Percentiles rank a stretch among this genome's conserved stretches.
Conservation (phyloP, 1,140 invertebrate species). For the Calephelis nemesis region DNA sequence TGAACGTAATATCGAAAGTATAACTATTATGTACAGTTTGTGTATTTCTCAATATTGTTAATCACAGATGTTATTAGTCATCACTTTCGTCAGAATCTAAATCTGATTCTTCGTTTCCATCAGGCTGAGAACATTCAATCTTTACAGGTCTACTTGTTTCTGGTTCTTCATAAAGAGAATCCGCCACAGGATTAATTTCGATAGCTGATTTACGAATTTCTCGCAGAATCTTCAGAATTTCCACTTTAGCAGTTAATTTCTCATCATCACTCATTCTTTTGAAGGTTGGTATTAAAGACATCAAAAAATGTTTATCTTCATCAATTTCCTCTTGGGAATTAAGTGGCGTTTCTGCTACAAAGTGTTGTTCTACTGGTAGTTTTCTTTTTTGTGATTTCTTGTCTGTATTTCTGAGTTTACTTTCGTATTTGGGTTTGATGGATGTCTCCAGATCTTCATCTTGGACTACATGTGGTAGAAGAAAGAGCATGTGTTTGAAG, state of each 20-base stretch:
- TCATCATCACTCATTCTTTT: constrained; percentile 45
- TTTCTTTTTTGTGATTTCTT: neutral
- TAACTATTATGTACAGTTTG: too few relatives aligned
- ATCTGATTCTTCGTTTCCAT: constrained; percentile 17
- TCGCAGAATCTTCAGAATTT: constrained; percentile 46
- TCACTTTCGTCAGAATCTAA: constrained; percentile 26
- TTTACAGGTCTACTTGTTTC: constrained; percentile 25
- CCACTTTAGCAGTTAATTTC: constrained; percentile 47
- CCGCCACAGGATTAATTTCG: constrained; percentile 8
- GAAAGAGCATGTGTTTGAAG: constrained; percentile 49
- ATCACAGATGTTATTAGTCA: neutral
- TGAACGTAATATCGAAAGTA: too few relatives aligned
- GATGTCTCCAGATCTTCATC: constrained; percentile 2
- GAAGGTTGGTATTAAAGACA: constrained; percentile 48
- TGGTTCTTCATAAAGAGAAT: constrained; percentile 22
- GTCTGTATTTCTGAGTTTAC: constrained; percentile 1
- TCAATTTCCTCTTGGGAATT: constrained; percentile 36
- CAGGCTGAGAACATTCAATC: constrained; percentile 25
- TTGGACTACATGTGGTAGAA: constrained; percentile 37
- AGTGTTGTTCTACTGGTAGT: neutral
- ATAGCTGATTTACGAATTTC: constrained; percentile 9
- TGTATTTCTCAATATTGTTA: neutral
- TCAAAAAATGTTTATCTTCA: constrained; percentile 48
- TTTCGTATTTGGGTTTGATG: neutral
- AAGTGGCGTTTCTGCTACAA: neutral